phyloP scores from a whole-genome alignment of 1,140 invertebrate genomes.

The Chymomyza costata region DNA sequence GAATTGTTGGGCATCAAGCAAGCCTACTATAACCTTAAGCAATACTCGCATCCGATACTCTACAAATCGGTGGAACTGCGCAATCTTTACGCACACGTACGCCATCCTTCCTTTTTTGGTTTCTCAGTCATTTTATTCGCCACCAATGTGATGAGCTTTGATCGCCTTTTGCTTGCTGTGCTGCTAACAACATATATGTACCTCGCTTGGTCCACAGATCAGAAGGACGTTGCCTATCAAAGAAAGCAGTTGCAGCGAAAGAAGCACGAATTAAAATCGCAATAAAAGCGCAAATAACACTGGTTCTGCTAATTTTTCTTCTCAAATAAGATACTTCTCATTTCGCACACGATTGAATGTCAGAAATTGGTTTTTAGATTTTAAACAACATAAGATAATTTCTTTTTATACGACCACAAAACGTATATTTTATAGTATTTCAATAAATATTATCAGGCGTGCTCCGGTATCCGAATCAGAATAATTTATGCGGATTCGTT shows the following conservation, averaged over 20 bases:
- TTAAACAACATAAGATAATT: too few species aligned
- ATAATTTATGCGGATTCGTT: too few species aligned
- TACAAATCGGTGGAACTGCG: conserved; percentile 63
- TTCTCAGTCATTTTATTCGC: conserved; percentile 59
- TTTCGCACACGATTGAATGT: too few species aligned
- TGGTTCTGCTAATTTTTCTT: too few species aligned
- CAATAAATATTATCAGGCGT: too few species aligned
- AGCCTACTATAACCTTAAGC: conserved; percentile 59
- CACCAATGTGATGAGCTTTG: conserved; percentile 74
- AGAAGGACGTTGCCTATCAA: conserved; percentile 76
- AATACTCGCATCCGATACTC: conserved; percentile 40
- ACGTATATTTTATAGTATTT: too few species aligned
- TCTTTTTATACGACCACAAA: too few species aligned
- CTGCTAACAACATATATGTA: conserved; percentile 77
- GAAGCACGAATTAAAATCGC: conserved; percentile 41
- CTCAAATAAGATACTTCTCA: too few species aligned
- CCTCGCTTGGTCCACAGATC: conserved; percentile 77
- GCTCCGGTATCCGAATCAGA: too few species aligned
- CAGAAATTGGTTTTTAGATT: too few species aligned
- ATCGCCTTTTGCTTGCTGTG: conserved; percentile 76
- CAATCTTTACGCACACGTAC: conserved; percentile 57
- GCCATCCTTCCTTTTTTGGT: conserved; percentile 73
- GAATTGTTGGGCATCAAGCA: conserved; percentile 80
- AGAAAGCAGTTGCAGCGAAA: conserved; percentile 52
- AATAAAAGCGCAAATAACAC: conserved; percentile 11